Base-by-base conservation (phyloP, 2,888 invertebrate species). In the Slavum lentiscoides region DNA sequence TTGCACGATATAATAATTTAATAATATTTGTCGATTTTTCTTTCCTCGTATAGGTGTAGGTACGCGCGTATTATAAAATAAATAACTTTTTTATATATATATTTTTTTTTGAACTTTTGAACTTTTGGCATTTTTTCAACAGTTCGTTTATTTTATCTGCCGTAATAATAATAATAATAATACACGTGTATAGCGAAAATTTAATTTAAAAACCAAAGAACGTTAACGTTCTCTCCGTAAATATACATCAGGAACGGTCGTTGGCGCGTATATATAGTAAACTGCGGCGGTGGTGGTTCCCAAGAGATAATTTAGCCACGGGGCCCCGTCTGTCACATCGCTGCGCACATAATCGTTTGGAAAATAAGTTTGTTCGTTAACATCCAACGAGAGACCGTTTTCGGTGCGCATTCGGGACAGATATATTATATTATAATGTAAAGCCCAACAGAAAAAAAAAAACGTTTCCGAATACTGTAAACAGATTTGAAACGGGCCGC, bases 331-430 rank as follows among this genome's bases (percentile, higher is more conserved):
- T 53, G 53, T 64, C 64, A 53, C 74, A 74, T 37, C 53, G n/a
- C 30, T 74, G 62, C 62, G 30, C 53, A 21, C n/a, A 64, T 53
- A 37, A 74, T 74, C 30, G 62, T 74, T 74, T 64, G 53, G 64
- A 64, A 74, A 74, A 64, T 53, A 64, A 8, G 30, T 64, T 53
- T 37, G 1, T 43, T 37, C n/a, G 53, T 19, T 64, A 37, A 64
- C 23, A 30, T 19, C 37, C 37, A 9, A 37, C 8, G n/a, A 74
- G 23, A 62, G 43, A 49, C 23, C 43, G 11, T 19, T 55, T 55
- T 55, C 55, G 19, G 55, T 8, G 55, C 55, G 55, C 30, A 30
- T 30, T 30, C 30, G 30, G 30, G 30, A 30, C 30, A n/a, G n/a
- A n/a, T n/a, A n/a, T n/a, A 30, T 30, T 30, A 30, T 30, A 30